These are phyloP conservation scores for Diadegma fenestrale DNA, from an alignment of 2,888 invertebrate species.

Conservation along the genomic window DNA sequence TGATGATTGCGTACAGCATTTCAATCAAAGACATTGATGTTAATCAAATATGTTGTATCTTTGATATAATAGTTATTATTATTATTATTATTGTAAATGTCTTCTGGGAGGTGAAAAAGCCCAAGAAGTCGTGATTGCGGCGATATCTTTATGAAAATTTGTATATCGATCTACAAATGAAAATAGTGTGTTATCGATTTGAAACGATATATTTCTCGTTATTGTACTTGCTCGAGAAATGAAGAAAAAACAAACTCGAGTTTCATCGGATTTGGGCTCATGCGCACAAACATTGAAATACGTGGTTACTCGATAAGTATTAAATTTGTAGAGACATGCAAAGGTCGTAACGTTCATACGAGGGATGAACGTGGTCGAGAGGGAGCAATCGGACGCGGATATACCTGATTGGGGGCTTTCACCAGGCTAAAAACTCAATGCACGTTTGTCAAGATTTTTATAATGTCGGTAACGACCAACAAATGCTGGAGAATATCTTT, in stretches of 20 bases:
- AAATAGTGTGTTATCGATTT: not conserved
- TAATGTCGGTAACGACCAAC: not conserved
- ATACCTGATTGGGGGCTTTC: not conserved
- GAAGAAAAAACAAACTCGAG: not conserved
- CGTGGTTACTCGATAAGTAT: conserved; percentile 2
- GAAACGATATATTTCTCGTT: not conserved
- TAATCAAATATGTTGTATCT: conserved; percentile 19
- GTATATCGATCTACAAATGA: conserved; percentile 2
- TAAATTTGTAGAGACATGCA: not conserved
- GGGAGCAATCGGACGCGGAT: not conserved
- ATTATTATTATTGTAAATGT: not conserved
- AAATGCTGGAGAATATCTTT: no score
- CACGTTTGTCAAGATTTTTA: not conserved
- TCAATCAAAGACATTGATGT: conserved; percentile 25
- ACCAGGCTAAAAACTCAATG: not conserved
- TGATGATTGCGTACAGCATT: conserved; percentile 1
- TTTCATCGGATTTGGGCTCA: not conserved
- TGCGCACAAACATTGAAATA: not conserved
- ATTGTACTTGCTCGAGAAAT: not conserved
- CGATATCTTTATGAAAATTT: conserved; percentile 3
- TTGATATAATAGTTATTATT: conserved; percentile 2
- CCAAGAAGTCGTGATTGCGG: not conserved
- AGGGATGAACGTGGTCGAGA: not conserved
- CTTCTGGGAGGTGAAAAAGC: not conserved
- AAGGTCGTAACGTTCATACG: not conserved